These are phyloP conservation scores for Achatina immaculata DNA, from an alignment of 1,140 invertebrate species.

Conservation along the genomic window DNA sequence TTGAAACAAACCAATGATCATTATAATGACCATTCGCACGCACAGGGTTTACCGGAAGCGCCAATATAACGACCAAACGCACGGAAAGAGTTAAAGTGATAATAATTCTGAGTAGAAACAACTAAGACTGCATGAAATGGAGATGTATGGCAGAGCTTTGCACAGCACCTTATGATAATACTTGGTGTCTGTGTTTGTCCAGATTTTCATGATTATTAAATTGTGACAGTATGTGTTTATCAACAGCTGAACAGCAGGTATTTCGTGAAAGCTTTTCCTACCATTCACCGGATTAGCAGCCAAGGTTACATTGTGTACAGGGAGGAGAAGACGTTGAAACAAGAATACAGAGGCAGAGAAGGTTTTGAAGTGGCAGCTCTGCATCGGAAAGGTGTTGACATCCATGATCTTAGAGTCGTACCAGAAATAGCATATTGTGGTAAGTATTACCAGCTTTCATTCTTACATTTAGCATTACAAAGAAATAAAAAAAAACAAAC, in stretches of 20 bases:
- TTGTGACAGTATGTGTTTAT: no score
- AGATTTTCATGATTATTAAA: no score
- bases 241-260: slow-evolving; percentile 50
- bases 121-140: no score
- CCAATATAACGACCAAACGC: no score
- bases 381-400: slow-evolving; percentile 42
- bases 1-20: no score
- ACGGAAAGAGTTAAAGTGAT: no score
- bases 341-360: slow-evolving; percentile 44
- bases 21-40: no score
- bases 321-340: slow-evolving; percentile 49
- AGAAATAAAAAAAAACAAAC: neutral
- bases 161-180: no score
- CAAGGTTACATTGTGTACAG: slow-evolving; percentile 62
- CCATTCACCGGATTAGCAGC: slow-evolving; percentile 55
- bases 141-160: no score
- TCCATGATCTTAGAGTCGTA: slow-evolving; percentile 45
- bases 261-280: slow-evolving; percentile 53
- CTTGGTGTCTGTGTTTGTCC: no score
- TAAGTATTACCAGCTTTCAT: slow-evolving; percentile 27
- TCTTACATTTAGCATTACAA: neutral
- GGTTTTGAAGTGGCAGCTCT: slow-evolving; percentile 43
- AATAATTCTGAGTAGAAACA: no score
- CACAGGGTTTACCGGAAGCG: no score
- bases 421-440: slow-evolving; percentile 63